Conservation (phyloP, 2,888 invertebrate genomes). For the Shargacucullia verbasci region DNA sequence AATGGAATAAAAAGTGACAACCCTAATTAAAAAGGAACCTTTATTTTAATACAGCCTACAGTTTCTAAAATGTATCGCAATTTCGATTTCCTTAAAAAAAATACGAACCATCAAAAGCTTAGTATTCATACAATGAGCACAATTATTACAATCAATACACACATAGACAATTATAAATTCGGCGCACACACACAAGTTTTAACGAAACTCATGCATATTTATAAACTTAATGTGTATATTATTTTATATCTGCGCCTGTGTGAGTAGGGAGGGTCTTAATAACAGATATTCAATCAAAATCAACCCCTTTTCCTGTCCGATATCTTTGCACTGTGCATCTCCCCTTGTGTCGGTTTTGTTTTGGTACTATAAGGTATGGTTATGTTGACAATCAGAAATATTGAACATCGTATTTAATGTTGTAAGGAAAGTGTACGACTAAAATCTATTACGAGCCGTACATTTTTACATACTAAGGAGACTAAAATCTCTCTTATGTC, state of each 20-base stretch:
- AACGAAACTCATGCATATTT: constrained; percentile 88
- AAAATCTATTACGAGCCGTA: no score
- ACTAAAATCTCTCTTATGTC: constrained; percentile 4
- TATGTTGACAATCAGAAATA: constrained; percentile 39
- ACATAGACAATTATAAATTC: constrained; percentile 60
- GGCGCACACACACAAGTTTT: constrained; percentile 78
- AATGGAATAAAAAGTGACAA: constrained; percentile 2
- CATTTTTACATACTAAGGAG: no score
- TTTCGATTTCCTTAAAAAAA: constrained; percentile 36
- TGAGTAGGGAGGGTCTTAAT: constrained; percentile 83
- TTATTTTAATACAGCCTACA: constrained; percentile 11
- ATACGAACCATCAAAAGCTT: constrained; percentile 22
- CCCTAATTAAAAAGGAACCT: neutral
- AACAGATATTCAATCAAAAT: constrained; percentile 89
- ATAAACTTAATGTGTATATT: constrained; percentile 86
- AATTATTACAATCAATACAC: constrained; percentile 61
- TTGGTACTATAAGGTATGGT: constrained; percentile 55
- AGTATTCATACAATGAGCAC: constrained; percentile 55
- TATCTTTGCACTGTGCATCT: constrained; percentile 85
- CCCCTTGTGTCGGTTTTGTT: constrained; percentile 78
- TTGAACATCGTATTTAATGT: constrained; percentile 12
- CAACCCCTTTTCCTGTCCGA: constrained; percentile 86
- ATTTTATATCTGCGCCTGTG: constrained; percentile 83
- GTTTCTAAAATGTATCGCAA: constrained; percentile 7
- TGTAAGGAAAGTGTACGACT: neutral